These are phyloP conservation scores for Lepidocyrtoides sp. DNA, from an alignment of 2,888 invertebrate species.

Conservation along the genomic window DNA sequence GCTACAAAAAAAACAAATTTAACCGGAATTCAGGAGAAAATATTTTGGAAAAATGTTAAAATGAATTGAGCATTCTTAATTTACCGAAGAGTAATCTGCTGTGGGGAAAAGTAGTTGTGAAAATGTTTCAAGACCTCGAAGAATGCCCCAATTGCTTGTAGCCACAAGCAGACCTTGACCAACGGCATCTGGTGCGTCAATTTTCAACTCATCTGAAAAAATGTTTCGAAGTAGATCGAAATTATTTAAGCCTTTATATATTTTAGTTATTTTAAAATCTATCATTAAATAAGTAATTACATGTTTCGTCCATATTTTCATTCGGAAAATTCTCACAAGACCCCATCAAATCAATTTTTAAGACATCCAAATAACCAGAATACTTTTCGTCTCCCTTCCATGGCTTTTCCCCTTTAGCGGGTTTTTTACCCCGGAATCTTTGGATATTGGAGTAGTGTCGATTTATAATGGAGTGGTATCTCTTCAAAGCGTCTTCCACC, in stretches of 20 bases:
- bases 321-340: slow-evolving; percentile 91
- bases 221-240: background rate
- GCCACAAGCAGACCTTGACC: slow-evolving; percentile 86
- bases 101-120: slow-evolving; percentile 90
- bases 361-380: slow-evolving; percentile 87
- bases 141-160: slow-evolving; percentile 92
- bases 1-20: slow-evolving; percentile 86
- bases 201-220: slow-evolving; percentile 85
- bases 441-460: slow-evolving; percentile 19
- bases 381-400: slow-evolving; percentile 85
- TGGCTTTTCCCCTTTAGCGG: slow-evolving; percentile 46
- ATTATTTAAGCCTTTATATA: background rate
- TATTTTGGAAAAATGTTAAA: too few relatives aligned
- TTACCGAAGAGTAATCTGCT: slow-evolving; percentile 87
- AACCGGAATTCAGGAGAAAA: too few relatives aligned
- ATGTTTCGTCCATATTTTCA: slow-evolving; percentile 92
- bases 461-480: slow-evolving; percentile 87
- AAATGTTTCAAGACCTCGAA: slow-evolving; percentile 95
- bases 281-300: slow-evolving; percentile 87
- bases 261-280: background rate
- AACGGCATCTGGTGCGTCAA: slow-evolving; percentile 85
- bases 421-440: slow-evolving; percentile 33
- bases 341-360: slow-evolving; percentile 89
- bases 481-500: slow-evolving; percentile 88
- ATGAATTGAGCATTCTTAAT: slow-evolving; percentile 62